These are phyloP conservation scores for Tokudaia muenninki DNA, from an alignment of 2,797 vertebrate species.

Conservation along the genomic window DNA sequence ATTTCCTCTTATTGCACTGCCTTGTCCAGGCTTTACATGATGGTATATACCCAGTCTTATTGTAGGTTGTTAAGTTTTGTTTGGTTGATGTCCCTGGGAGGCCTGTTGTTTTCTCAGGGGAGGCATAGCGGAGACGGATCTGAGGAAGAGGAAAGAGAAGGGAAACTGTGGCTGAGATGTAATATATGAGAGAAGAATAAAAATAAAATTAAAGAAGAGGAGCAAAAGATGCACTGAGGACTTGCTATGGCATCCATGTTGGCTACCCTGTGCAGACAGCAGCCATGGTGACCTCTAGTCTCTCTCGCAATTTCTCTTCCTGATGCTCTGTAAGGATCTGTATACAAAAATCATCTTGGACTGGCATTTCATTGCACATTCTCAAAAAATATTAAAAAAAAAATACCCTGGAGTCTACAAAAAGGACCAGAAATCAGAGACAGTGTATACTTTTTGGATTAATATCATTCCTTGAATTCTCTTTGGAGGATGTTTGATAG, in stretches of 20 bases:
- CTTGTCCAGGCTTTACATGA: not conserved
- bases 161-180: not conserved
- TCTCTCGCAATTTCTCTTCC: conserved; percentile 25
- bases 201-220: not conserved
- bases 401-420: conserved; percentile 74
- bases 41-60: not conserved
- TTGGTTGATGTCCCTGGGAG: not conserved
- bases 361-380: conserved; percentile 61
- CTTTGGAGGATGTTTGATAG: conserved; percentile 78
- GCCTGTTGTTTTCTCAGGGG: not conserved
- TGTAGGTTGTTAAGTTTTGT: not conserved
- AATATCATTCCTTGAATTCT: conserved; percentile 77
- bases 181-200: not conserved
- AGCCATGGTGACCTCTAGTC: conserved; percentile 22
- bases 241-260: not conserved
- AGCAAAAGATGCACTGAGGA: not conserved
- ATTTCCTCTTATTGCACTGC: not conserved
- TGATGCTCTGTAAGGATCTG: conserved; percentile 42
- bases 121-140: not conserved
- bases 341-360: conserved; percentile 43
- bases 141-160: not conserved
- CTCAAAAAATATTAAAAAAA: conserved; percentile 68
- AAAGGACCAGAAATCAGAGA: conserved; percentile 75
- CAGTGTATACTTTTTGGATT: conserved; percentile 71
- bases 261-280: not conserved